A percentile compares a stretch with the other conserved stretches of the same genome.
Conservation (phyloP, 2,797 vertebrate genomes). For the Carduelis carduelis region DNA sequence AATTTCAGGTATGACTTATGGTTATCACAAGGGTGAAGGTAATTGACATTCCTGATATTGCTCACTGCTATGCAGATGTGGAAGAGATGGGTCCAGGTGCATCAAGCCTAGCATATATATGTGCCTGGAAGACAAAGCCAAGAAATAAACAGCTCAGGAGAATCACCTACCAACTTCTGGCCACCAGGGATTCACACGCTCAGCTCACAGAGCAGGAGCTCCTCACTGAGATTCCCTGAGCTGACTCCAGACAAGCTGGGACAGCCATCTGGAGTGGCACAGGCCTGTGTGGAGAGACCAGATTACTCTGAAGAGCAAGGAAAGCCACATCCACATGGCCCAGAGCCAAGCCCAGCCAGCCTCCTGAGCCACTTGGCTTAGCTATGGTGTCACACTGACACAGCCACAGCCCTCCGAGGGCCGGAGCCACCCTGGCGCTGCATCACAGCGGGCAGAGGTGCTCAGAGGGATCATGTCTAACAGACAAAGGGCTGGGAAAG, state of each 20-base stretch:
- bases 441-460: rapidly evolving
- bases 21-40: not conserved
- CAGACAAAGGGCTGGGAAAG: not conserved
- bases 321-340: not conserved
- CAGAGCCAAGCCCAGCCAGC: not conserved
- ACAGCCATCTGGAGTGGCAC: not conserved
- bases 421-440: not conserved
- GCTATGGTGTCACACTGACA: not conserved
- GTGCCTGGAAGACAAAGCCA: not conserved
- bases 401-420: not conserved
- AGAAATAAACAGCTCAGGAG: not conserved
- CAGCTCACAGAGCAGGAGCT: not conserved
- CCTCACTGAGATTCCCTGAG: not conserved
- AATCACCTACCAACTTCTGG: not conserved
- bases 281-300: not conserved
- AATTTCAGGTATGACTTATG: not conserved
- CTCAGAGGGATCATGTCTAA: not conserved
- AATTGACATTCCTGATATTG: not conserved
- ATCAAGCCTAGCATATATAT: not conserved
- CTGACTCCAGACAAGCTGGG: not conserved
- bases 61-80: not conserved
- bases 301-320: not conserved
- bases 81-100: rapidly evolving
- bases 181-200: not conserved
- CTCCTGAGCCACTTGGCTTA: not conserved